Base-by-base conservation (phyloP, 2,797 vertebrate species). In the Dromococcyx pavoninus region DNA sequence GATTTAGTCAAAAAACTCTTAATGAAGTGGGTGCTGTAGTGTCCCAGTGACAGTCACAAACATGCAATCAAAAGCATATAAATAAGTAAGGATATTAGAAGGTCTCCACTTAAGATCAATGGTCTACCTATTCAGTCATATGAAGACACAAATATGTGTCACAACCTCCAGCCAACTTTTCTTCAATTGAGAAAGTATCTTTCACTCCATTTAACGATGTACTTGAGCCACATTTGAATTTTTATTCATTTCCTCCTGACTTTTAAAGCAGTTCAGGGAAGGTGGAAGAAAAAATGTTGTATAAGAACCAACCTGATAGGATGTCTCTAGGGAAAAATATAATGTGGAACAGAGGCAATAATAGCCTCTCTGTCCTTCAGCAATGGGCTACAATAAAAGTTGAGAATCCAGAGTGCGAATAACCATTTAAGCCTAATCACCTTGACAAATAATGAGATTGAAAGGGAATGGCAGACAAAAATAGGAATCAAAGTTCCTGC, bases 301-400 rank as follows among this genome's bases (percentile, higher is more conserved):
- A 93, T 93, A 87, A 82, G 51, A 69, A 92, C 58, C 61, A 94
- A 86, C 76, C 89, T 91, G 92, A 95, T 89, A 87, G 94, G 88
- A 73, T 87, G 56, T 75, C 94, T 48, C 58, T 27, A 79, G 91
- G 96, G 94, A 91, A 71, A 82, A 93, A 93, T 85, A 76, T 80
- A 86, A 81, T 5, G 48, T 44, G 54, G 43, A 88, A 33, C 54
- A 66, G 53, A 83, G 64, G 90, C 86, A 95, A 94, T 88, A 90
- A 97, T 80, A 83, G 82, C 89, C 23, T 72, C 58, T 83, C 76
- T 82, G 92, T 88, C 95, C 95, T 96, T 97, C 73, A 77, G 70
- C 88, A 73, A 80, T 62, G 43, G 76, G 41, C 77, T 90, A 71
- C 82, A 93, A 96, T 73, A 93, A 86, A 95, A 96, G 61, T 50